phyloP scores from a whole-genome alignment of 2,113 vertebrate species.

The Puntigrus tetrazona region DNA sequence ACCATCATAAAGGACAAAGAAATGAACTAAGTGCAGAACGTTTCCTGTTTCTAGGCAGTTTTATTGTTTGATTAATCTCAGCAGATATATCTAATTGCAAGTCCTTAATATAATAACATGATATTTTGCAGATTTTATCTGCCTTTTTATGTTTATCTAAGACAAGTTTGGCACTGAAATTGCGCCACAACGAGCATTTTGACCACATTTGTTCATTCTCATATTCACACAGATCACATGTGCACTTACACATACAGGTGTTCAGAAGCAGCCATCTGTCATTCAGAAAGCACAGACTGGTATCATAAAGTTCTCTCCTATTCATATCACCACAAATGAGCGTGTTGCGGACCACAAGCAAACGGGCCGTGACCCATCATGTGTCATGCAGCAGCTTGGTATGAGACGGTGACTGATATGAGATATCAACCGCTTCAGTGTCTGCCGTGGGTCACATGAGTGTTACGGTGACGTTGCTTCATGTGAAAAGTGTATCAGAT shows the following conservation, averaged over 20 bases:
- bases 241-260: background rate
- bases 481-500: conserved; percentile 15
- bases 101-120: background rate
- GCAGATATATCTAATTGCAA: background rate
- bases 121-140: background rate
- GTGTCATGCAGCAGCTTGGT: conserved; percentile 6
- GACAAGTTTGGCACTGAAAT: background rate
- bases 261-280: background rate
- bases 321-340: background rate
- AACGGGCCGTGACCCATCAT: background rate
- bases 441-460: background rate
- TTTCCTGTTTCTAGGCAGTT: background rate
- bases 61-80: background rate
- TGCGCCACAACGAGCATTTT: background rate
- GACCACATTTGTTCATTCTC: background rate
- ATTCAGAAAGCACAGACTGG: conserved; percentile 1
- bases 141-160: background rate
- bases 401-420: background rate
- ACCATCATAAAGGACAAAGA: background rate
- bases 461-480: background rate
- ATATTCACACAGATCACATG: background rate
- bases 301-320: background rate
- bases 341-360: background rate
- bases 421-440: background rate
- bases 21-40: background rate